Percentiles rank a stretch among this genome's conserved stretches.
phyloP scores from a whole-genome alignment of 2,888 invertebrate genomes.

The Crepidodera aurea region DNA sequence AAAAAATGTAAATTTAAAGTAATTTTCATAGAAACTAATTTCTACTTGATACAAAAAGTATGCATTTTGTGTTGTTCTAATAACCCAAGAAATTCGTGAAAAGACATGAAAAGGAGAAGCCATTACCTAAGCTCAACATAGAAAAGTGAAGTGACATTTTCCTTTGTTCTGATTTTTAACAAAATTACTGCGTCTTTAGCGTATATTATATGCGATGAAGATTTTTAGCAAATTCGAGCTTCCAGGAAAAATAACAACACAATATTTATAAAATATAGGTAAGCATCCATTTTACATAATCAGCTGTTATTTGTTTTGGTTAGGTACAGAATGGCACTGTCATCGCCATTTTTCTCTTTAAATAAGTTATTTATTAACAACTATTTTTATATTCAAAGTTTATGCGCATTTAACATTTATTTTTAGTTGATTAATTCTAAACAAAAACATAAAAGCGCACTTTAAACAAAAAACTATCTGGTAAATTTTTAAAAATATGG shows the following conservation, averaged over 20 bases:
- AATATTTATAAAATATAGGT: constrained; percentile 30
- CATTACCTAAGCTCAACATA: constrained; percentile 3
- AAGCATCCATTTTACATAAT: constrained; percentile 29
- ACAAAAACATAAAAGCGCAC: too few relatives aligned
- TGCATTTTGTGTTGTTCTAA: background rate
- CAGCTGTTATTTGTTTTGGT: constrained; percentile 42
- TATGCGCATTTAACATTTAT: constrained; percentile 11
- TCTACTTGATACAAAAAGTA: background rate
- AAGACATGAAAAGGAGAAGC: constrained; percentile 19
- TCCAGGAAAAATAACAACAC: background rate
- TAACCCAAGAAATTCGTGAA: constrained; percentile 11
- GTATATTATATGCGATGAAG: constrained; percentile 5
- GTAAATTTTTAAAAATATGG: too few relatives aligned
- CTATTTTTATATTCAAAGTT: background rate
- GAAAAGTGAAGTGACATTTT: constrained; percentile 42
- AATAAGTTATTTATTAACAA: background rate
- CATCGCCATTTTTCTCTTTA: constrained; percentile 18
- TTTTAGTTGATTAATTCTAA: background rate
- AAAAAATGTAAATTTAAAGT: constrained; percentile 17
- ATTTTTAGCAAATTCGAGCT: constrained; percentile 6
- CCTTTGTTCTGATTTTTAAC: constrained; percentile 45
- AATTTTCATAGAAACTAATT: background rate
- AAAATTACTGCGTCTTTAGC: constrained; percentile 38
- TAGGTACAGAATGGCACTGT: constrained; percentile 17
- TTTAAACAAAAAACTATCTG: too few relatives aligned